A percentile compares a stretch with the other conserved stretches of the same genome.
Conservation (phyloP, 2,113 vertebrate species). For the Carollia perspicillata region DNA sequence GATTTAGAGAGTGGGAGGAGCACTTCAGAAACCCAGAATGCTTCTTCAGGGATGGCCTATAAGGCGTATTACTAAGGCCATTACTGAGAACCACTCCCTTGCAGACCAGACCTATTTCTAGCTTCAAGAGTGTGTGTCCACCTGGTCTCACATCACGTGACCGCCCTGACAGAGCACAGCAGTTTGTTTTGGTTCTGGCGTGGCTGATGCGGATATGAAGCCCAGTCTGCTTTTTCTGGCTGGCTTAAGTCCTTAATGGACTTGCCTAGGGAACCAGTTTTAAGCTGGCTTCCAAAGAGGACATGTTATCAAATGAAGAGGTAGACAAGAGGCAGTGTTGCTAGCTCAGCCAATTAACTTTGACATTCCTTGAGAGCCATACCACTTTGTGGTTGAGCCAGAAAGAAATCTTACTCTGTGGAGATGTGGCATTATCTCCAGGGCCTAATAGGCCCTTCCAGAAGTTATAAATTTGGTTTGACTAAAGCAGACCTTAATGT, state of each 20-base stretch:
- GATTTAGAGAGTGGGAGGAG: neutral
- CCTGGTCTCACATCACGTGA: neutral
- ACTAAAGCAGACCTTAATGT: neutral
- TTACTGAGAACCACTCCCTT: neutral
- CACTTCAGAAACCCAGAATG: neutral
- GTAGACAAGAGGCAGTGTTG: neutral
- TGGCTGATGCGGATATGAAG: neutral
- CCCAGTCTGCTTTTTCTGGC: neutral
- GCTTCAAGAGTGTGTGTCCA: neutral
- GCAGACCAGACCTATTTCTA: neutral
- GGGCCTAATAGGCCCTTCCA: neutral
- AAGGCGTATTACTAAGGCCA: neutral
- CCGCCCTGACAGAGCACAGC: neutral
- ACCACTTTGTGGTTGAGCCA: neutral
- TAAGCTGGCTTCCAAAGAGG: neutral
- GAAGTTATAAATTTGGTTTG: neutral
- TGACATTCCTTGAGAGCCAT: neutral
- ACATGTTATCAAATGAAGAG: neutral
- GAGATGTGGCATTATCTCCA: neutral
- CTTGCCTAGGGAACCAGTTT: neutral
- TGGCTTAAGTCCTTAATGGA: neutral
- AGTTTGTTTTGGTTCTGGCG: neutral
- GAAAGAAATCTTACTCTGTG: neutral
- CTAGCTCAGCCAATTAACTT: neutral
- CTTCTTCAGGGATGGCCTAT: fast-evolving